Conservation (phyloP, 2,113 vertebrate genomes). For the Barbus barbus region DNA sequence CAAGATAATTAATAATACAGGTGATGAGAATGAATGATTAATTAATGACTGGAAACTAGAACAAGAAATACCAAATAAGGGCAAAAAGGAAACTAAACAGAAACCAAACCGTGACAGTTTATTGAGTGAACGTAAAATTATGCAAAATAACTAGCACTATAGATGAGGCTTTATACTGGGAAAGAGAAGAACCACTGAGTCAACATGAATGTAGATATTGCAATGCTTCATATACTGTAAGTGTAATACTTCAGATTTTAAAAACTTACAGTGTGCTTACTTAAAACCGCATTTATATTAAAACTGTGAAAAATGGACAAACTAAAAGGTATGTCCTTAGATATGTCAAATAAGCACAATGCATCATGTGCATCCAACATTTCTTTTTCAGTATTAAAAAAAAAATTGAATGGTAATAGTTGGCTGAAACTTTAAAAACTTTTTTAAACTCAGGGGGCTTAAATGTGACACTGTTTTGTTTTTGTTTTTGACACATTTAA, state of each 20-base stretch:
- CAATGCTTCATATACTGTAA: not conserved
- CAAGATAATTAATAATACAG: too few species aligned
- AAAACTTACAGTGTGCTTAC: not conserved
- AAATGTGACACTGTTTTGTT: not conserved
- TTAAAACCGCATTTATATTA: not conserved
- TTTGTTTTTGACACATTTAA: too few species aligned
- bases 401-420: not conserved
- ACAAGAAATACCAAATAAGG: too few species aligned
- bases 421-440: not conserved
- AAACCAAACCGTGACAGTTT: too few species aligned
- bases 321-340: not conserved
- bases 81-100: too few species aligned
- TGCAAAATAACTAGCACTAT: not conserved
- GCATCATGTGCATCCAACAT: not conserved
- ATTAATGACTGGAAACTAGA: too few species aligned
- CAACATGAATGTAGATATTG: not conserved
- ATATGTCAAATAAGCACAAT: not conserved
- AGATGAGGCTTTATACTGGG: not conserved
- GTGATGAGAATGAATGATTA: too few species aligned
- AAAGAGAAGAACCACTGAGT: not conserved
- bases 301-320: fast-evolving
- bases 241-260: not conserved
- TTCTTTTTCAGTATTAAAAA: not conserved
- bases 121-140: not conserved
- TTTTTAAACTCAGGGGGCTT: not conserved